Conservation (phyloP, 2,797 vertebrate species). For the Delichon dasypus region DNA sequence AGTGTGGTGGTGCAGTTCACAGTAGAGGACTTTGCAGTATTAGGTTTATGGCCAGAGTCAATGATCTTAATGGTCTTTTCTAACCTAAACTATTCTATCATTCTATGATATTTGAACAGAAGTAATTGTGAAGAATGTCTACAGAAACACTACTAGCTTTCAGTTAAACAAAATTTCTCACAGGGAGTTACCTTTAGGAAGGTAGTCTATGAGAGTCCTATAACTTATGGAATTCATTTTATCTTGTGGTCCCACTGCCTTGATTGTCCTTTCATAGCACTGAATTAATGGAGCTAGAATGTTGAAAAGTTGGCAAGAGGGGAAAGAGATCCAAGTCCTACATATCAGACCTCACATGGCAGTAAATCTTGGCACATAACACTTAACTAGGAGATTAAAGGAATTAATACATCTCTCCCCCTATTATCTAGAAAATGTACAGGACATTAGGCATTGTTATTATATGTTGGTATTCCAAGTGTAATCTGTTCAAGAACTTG, state of each 20-base stretch:
- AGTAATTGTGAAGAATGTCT: not conserved
- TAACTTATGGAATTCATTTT: not conserved
- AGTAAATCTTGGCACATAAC: not conserved
- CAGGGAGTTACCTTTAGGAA: not conserved
- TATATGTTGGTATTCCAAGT: not conserved
- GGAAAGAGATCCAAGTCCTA: not conserved
- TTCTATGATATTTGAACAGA: not conserved
- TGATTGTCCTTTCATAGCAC: not conserved
- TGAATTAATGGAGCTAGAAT: not conserved
- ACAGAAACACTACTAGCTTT: not conserved
- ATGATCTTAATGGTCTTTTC: not conserved
- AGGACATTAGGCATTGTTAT: not conserved
- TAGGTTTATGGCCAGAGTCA: not conserved
- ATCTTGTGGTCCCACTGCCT: not conserved
- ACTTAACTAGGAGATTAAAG: not conserved
- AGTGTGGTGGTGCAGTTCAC: too few species aligned
- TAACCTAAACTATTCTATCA: not conserved
- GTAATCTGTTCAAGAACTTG: not conserved
- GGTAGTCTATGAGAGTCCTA: not conserved
- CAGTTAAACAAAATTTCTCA: not conserved
- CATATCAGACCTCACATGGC: not conserved
- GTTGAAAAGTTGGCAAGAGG: not conserved
- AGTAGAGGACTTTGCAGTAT: not conserved
- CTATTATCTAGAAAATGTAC: not conserved
- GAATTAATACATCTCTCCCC: not conserved